These are phyloP conservation scores for Thymelicus acteon DNA, from an alignment of 2,888 invertebrate species.

Conservation along the genomic window DNA sequence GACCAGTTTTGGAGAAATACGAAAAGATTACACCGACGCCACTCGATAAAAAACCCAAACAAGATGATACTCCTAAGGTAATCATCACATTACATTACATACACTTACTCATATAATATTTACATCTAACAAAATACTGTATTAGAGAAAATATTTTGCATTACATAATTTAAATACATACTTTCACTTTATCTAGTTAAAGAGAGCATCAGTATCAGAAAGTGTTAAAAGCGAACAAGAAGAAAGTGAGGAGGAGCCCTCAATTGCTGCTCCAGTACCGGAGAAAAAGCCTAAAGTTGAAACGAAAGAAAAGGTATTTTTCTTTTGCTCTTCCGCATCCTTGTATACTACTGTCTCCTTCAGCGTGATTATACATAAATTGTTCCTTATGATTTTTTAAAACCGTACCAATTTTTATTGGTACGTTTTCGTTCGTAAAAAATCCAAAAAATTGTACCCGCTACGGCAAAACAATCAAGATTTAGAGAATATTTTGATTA, in stretches of 20 bases:
- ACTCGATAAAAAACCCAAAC: constrained; percentile 79
- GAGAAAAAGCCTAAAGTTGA: constrained; percentile 72
- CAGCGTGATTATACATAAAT: not conserved
- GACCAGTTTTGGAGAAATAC: constrained; percentile 90
- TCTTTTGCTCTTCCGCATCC: not conserved
- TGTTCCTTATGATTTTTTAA: not conserved
- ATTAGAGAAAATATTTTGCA: no score
- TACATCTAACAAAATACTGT: not conserved
- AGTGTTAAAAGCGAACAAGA: constrained; percentile 74
- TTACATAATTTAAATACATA: constrained; percentile 13
- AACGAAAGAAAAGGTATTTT: constrained; percentile 60
- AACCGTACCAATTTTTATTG: no score
- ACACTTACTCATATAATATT: constrained; percentile 25
- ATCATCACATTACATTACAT: constrained; percentile 57
- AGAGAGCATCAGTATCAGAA: constrained; percentile 75
- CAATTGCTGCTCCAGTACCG: constrained; percentile 63
- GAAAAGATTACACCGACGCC: constrained; percentile 85
- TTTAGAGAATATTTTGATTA: no score
- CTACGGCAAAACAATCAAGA: not conserved
- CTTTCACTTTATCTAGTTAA: constrained; percentile 58
- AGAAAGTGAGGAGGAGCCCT: constrained; percentile 74
- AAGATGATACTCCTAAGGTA: constrained; percentile 79
- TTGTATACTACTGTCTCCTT: not conserved
- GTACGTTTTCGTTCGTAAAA: no score
- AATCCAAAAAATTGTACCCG: no score